Evolutionary conservation across 1,140 invertebrate species (phyloP).

Genomic region (Brachionus manjavacas): DNA sequence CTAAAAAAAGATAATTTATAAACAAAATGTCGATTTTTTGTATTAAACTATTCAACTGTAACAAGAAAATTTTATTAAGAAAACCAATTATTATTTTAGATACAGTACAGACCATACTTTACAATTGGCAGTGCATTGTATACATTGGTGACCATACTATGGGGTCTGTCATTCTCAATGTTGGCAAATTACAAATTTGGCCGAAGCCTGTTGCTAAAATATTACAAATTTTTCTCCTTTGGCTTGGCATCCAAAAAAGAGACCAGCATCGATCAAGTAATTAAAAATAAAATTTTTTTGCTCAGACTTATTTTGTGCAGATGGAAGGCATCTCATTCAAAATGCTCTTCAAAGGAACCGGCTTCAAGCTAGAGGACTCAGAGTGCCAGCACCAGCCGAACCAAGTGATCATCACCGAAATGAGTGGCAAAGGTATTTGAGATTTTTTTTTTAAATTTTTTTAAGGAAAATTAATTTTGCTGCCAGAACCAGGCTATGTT

Average conservation of each 20-base stretch:
- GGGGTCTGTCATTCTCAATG: slow-evolving; percentile 64
- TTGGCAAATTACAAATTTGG: slow-evolving; percentile 66
- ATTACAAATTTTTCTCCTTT: slow-evolving; percentile 40
- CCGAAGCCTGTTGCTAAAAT: slow-evolving; percentile 62
- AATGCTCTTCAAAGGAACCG: slow-evolving; percentile 20
- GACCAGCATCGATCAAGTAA: background rate
- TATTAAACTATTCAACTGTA: background rate
- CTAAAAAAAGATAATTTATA: too few relatives aligned
- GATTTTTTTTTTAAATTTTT: background rate
- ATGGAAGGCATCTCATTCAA: slow-evolving; percentile 8
- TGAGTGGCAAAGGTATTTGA: background rate
- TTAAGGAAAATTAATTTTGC: too few relatives aligned
- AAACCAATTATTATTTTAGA: slow-evolving; percentile 45
- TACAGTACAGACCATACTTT: slow-evolving; percentile 57
- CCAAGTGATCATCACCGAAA: background rate
- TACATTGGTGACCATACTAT: slow-evolving; percentile 60
- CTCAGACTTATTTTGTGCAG: background rate
- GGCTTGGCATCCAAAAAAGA: slow-evolving; percentile 36
- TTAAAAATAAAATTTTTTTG: background rate
- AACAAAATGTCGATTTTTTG: too few relatives aligned
- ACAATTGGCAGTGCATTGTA: slow-evolving; percentile 48
- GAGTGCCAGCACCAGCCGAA: background rate
- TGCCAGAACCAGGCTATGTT: slow-evolving; percentile 73
- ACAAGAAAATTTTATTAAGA: background rate
- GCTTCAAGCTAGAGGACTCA: background rate